A percentile compares a stretch with the other conserved stretches of the same genome.
Conservation (phyloP, 2,888 invertebrate species). For the Chalcis sispes region DNA sequence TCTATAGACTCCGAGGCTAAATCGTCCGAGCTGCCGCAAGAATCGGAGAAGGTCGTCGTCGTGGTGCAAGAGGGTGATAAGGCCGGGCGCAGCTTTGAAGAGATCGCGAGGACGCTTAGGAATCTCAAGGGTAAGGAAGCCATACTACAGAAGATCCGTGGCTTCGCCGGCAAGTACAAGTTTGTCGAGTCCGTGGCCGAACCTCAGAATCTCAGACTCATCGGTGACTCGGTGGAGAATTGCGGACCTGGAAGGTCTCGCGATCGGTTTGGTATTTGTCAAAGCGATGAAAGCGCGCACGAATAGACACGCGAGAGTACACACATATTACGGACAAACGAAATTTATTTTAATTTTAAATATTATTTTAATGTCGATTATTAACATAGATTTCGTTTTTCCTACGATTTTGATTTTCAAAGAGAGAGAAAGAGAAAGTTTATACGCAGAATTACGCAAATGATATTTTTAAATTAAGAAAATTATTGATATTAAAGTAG, state of each 20-base stretch:
- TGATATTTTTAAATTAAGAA: no score
- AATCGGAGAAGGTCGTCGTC: constrained; percentile 54
- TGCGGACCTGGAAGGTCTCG: constrained; percentile 85
- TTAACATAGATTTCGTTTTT: no score
- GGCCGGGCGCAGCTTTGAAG: constrained; percentile 33
- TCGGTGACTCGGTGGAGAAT: constrained; percentile 83
- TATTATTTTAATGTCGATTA: no score
- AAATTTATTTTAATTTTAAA: no score
- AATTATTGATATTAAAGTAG: no score
- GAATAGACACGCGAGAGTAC: no score
- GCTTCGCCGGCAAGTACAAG: constrained; percentile 39
- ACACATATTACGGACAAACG: no score
- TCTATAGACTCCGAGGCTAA: constrained; percentile 16
- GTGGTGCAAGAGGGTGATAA: constrained; percentile 48
- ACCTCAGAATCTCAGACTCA: constrained; percentile 77
- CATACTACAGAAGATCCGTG: constrained; percentile 52
- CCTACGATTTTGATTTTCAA: no score
- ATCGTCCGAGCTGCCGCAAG: neutral
- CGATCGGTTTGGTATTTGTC: constrained; percentile 83
- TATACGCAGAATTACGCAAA: no score
- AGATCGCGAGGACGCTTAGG: constrained; percentile 51
- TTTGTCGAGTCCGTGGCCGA: constrained; percentile 48
- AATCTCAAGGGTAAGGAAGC: constrained; percentile 66
- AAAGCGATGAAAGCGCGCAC: constrained; percentile 53
- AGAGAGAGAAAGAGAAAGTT: no score